These are phyloP conservation scores for Coelopa frigida DNA, from an alignment of 1,140 invertebrate genomes.

Conservation along the genomic window DNA sequence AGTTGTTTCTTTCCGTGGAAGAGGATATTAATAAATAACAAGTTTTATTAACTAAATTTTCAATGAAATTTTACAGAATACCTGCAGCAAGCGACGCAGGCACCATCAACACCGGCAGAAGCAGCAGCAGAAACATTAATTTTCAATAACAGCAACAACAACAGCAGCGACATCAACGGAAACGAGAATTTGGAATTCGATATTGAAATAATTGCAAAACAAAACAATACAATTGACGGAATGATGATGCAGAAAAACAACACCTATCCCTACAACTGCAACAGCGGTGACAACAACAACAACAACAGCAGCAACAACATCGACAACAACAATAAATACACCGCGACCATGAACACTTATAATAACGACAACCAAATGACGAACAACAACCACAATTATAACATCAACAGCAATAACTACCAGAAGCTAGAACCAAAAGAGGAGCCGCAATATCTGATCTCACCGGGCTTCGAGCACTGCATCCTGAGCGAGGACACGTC, in stretches of 20 bases:
- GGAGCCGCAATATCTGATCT: not conserved
- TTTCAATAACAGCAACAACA: slow-evolving; percentile 26
- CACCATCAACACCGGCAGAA: slow-evolving; percentile 25
- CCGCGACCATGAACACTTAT: no score
- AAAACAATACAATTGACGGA: not conserved
- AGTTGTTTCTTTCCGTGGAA: no score
- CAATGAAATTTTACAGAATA: slow-evolving; percentile 26
- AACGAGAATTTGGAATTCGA: slow-evolving; percentile 30
- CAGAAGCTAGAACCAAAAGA: not conserved
- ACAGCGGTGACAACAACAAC: slow-evolving; percentile 3
- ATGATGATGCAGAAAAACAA: not conserved
- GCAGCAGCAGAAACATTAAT: slow-evolving; percentile 10
- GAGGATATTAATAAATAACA: no score
- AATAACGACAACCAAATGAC: no score
- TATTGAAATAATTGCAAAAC: slow-evolving; percentile 33
- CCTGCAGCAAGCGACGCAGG: slow-evolving; percentile 38
- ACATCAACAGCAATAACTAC: not conserved
- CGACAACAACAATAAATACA: slow-evolving; percentile 16
- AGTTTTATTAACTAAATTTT: no score
- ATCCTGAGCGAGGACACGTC: not conserved
- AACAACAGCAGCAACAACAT: slow-evolving; percentile 10
- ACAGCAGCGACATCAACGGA: slow-evolving; percentile 16
- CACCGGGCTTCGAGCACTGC: not conserved
- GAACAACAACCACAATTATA: no score
- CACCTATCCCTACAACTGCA: slow-evolving; percentile 12